Evolutionary conservation across 2,113 vertebrate genomes (phyloP).

Genomic region (Crocuta crocuta): DNA sequence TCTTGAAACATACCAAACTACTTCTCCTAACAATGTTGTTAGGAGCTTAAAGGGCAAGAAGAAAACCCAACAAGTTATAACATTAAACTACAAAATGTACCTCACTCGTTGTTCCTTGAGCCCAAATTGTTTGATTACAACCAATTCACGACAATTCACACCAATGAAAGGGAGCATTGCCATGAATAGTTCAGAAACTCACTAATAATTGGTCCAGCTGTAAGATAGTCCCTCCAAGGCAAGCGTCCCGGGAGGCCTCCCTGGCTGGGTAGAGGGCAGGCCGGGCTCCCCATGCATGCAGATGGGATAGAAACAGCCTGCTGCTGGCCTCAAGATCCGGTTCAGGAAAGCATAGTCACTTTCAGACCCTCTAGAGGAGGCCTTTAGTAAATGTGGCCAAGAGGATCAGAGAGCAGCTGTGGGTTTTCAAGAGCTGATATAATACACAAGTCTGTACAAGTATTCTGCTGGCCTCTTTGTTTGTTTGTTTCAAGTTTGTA

Average conservation of each 20-base stretch:
- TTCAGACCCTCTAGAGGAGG: background rate
- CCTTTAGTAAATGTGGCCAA: background rate
- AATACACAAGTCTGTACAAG: background rate
- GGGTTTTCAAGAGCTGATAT: background rate
- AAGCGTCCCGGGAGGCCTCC: conserved; percentile 11
- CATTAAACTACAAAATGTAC: conserved; percentile 33
- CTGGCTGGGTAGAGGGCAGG: background rate
- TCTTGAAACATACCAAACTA: background rate
- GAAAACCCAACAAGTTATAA: background rate
- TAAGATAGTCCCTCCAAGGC: conserved; percentile 56
- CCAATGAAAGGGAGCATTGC: conserved; percentile 55
- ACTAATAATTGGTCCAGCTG: conserved; percentile 74
- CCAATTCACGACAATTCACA: conserved; percentile 52
- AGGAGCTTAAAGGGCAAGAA: background rate
- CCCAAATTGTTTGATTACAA: conserved; percentile 67
- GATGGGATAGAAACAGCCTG: background rate
- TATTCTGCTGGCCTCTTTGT: background rate
- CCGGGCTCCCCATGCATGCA: background rate
- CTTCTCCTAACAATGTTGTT: background rate
- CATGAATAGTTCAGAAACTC: conserved; percentile 78
- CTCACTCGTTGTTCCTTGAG: conserved; percentile 26
- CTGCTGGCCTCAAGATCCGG: background rate
- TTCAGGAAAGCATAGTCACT: background rate
- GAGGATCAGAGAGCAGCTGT: background rate
- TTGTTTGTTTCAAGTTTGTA: too few relatives aligned